Percentiles rank a stretch among this genome's conserved stretches.
Evolutionary conservation across 2,113 vertebrate species (phyloP).

Genomic region (Hyperoodon ampullatus): DNA sequence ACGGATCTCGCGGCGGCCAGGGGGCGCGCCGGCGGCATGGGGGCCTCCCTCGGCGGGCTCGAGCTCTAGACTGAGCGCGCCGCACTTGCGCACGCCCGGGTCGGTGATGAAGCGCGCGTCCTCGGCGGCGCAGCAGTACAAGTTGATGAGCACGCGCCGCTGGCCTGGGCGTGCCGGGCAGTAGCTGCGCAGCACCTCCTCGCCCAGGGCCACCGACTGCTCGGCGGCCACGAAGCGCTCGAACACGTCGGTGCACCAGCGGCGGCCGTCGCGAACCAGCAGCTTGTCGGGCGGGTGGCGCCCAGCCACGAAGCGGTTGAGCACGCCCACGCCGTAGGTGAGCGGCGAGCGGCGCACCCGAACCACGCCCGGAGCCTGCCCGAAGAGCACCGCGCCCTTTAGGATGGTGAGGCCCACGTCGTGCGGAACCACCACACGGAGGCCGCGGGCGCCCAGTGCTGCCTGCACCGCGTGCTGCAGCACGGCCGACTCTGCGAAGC

Average conservation of each 20-base stretch:
- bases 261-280: slow-evolving; percentile 94
- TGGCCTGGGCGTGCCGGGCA: slow-evolving; percentile 93
- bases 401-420: slow-evolving; percentile 96
- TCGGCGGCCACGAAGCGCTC: slow-evolving; percentile 95
- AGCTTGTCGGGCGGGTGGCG: slow-evolving; percentile 94
- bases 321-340: slow-evolving; percentile 95
- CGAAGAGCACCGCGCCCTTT: slow-evolving; percentile 96
- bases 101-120: slow-evolving; percentile 96
- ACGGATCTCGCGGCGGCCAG: slow-evolving; percentile 91
- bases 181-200: slow-evolving; percentile 95
- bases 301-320: slow-evolving; percentile 94
- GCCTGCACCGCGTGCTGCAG: slow-evolving; percentile 92
- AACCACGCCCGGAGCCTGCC: slow-evolving; percentile 95
- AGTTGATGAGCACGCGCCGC: slow-evolving; percentile 95
- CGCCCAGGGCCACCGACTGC: slow-evolving; percentile 95
- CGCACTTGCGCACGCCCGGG: slow-evolving; percentile 93
- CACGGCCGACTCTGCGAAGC: slow-evolving; percentile 95
- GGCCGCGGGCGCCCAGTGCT: slow-evolving; percentile 87
- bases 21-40: background rate
- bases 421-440: slow-evolving; percentile 94
- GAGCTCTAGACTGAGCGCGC: slow-evolving; percentile 94
- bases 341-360: slow-evolving; percentile 94
- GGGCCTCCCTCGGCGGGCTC: slow-evolving; percentile 70
- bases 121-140: slow-evolving; percentile 93
- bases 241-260: slow-evolving; percentile 97